Percentiles rank a stretch among this genome's conserved stretches.
phyloP scores from a whole-genome alignment of 1,140 invertebrate species.

The Paraescarpia echinospica region DNA sequence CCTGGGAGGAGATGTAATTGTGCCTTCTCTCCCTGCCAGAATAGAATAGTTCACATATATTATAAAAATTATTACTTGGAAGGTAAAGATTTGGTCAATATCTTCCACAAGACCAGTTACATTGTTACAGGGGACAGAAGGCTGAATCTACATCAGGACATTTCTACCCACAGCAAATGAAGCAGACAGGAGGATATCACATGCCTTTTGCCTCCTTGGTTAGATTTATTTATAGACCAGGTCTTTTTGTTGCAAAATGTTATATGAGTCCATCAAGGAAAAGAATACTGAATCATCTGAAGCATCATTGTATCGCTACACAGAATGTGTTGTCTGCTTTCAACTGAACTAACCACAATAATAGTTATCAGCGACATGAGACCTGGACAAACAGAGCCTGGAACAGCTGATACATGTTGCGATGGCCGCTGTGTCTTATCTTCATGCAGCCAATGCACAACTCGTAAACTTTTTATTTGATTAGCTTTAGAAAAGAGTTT shows the following conservation, averaged over 20 bases:
- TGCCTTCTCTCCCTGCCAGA: too few species aligned
- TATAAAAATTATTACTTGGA: too few species aligned
- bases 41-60: too few species aligned
- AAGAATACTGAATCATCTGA: neutral
- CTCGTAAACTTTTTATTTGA: neutral
- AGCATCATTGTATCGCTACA: neutral
- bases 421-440: neutral
- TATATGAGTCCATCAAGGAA: neutral
- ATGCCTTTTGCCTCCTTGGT: neutral
- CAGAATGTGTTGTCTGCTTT: neutral
- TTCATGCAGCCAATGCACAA: neutral
- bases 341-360: neutral
- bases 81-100: too few species aligned
- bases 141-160: neutral
- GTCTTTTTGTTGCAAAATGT: neutral
- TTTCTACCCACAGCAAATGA: neutral
- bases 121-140: neutral
- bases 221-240: neutral
- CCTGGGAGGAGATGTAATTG: too few species aligned
- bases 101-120: too few species aligned
- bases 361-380: neutral
- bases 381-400: neutral
- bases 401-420: too few species aligned
- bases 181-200: neutral
- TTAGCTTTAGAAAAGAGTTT: neutral